Base-by-base conservation (phyloP, 2,797 vertebrate genomes). In the Alca torda region DNA sequence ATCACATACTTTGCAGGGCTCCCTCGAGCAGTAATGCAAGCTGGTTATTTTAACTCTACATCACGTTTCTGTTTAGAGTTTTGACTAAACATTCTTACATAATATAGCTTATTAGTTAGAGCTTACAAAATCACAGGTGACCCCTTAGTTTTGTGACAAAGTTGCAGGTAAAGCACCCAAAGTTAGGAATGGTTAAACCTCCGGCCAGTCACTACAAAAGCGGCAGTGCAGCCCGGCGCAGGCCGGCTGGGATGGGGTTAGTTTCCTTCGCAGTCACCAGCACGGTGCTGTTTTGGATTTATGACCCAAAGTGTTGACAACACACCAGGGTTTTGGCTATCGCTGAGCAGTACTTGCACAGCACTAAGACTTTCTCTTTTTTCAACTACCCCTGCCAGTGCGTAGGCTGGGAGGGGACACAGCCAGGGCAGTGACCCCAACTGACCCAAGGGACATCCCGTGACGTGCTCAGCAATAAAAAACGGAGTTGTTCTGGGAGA, bases 401-500 rank as follows among this genome's bases (percentile, higher is more conserved):
- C 5, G 0, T 12, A 48, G 59, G 28, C n/a, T 59, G 48, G 24
- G n/a, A 59, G n/a, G 28, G 56, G 26, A 25, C 43, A 64, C 17
- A 46, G 48, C 37, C 53, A 45, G 45, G 33, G 65, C 33, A 41
- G 37, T 53, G 21, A 87, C 16, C 51, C 26, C 39, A 82, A 9
- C 39, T 10, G 54, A 68, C 12, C 25, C 6, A 41, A 64, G 9
- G 64, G 50, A 51, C 13, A n/a, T 19, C 45, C 50, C 20, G 30
- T 23, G 39, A 33, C 76, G n/a, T 7, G 16, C 19, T 50, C 26
- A 50, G 60, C 79, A 56, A 48, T 23, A 53, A 41, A 72, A 78
- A 48, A n/a, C 4, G 0, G 26, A n/a, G 12, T 0, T n/a, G 70
- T 46, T 41, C 6, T 0, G 2, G 16, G 54, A 25, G 12, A 79